phyloP scores from a whole-genome alignment of 2,113 vertebrate genomes.

The Cyprinodon variegatus region DNA sequence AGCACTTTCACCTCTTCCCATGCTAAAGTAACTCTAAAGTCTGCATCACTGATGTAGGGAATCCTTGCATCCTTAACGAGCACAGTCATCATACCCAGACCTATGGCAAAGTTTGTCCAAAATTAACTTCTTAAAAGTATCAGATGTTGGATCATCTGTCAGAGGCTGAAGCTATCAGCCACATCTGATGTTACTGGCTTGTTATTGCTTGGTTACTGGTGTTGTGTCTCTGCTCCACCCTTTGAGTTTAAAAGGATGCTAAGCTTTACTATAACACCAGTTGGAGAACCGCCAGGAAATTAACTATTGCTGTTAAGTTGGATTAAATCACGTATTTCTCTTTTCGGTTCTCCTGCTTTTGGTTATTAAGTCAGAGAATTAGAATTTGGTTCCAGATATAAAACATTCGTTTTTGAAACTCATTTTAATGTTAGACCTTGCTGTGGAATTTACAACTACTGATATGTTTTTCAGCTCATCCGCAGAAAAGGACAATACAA shows the following conservation, averaged over 20 bases:
- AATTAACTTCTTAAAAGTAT: not conserved
- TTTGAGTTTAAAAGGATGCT: not conserved
- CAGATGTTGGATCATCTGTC: not conserved
- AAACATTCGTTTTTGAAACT: no score
- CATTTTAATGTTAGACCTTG: not conserved
- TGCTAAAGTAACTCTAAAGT: not conserved
- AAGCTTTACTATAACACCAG: not conserved
- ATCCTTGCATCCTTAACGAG: no score
- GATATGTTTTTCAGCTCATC: no score
- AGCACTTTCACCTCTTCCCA: fast-evolving
- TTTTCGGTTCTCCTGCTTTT: not conserved
- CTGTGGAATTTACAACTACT: not conserved
- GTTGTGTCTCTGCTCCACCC: not conserved
- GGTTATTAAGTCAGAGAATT: not conserved
- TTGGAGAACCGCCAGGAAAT: slow-evolving; percentile 8
- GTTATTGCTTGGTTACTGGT: not conserved
- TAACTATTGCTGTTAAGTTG: not conserved
- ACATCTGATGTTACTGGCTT: not conserved
- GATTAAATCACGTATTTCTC: not conserved
- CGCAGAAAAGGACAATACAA: no score
- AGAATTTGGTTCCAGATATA: no score
- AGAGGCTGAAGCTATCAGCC: not conserved
- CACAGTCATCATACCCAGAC: no score
- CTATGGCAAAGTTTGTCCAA: not conserved
- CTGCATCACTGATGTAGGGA: not conserved